Base-by-base conservation (phyloP, 2,888 invertebrate genomes). In the Cistogaster globosa region DNA sequence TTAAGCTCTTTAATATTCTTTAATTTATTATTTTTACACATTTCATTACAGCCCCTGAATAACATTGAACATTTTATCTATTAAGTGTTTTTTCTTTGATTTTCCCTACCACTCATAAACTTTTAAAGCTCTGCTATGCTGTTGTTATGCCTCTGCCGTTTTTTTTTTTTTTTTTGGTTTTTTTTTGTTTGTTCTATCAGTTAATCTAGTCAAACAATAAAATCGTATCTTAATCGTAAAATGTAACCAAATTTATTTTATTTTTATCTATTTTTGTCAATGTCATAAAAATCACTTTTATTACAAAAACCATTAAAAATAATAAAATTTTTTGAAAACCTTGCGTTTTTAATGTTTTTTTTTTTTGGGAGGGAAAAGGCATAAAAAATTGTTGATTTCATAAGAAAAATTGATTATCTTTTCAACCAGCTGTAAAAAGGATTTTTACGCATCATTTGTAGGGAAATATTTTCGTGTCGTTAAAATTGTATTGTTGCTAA, bases 211-310 rank as follows among this genome's bases (percentile, higher is more conserved):
- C 32, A 51, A 62, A 55, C 53, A 69, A 69, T 78, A 71, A 69
- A 69, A 42, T 18, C 53, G 42, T 62, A 53, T 53, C 53, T 51
- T 38, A 60, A 60, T 53, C 68, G 53, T 77, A 68, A 77, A 60
- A 75, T 68, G 58, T 65, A 74, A 77, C 36, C 12, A 42, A 60
- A 81, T n/a, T 65, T 57, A 75, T 74, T 65, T 42, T 16, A 3
- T 26, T 45, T 42, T 18, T 45, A 1, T 11, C 16, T 42, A 12
- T 11, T 67, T 65, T 68, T 58, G 38, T 53, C 86, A 85, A 78
- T 76, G 78, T 75, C 81, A 83, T 84, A 86, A 87, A 87, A 86
- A 87, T 86, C 80, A 83, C 63, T 86, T 87, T 86, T 84, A 87
- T 77, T 78, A 79, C 75, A 80, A 62, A 76, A 87, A 84, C 42